Base-by-base conservation (phyloP, 2,113 vertebrate species). In the Gallinago paraguaiae region DNA sequence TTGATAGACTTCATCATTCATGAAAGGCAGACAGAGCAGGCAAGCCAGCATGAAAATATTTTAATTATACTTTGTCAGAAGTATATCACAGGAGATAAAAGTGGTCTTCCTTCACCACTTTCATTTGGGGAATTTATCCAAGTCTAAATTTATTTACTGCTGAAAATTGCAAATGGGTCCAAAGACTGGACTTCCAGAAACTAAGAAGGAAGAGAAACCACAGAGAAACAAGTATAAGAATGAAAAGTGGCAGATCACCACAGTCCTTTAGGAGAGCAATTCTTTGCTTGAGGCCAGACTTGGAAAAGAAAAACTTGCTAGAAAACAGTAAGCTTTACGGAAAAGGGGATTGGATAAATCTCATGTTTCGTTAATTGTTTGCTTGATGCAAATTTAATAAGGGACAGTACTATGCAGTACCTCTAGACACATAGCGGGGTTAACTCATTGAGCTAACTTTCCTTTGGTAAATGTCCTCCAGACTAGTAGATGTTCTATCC, bases 51-150 rank as follows among this genome's bases (percentile, higher is more conserved):
- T 81, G 92, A 97, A 96, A 96, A 93, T 90, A 90, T 91, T 92
- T 95, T 96, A 94, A 96, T 95, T 96, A 94, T 88, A 74, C 24
- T 84, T 92, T 88, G 71, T 82, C 86, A 77, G 70, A 95, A 93
- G 50, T 82, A 37, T 86, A 64, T 86, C 69, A 72, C 7, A 30
- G 43, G 25, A 79, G 50, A 91, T 63, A 67, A 91, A 86, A 92
- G 5, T 2, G 11, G 20, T 75, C 19, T 76, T 85, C 63, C 46
- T 82, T 77, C 72, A 30, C 17, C 20, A 53, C 22, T 65, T 82
- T 83, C 12, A 59, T 74, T 65, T 80, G 28, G 46, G 54, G 33
- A 57, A 76, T 39, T 84, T 89, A 76, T 78, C 46, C 33, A 51
- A 80, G 48, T 65, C 18, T 41, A 24, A 81, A 88, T 59, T 56